A percentile compares a stretch with the other conserved stretches of the same genome.
phyloP scores from a whole-genome alignment of 2,797 vertebrate species.

The Telmatherina bonti region DNA sequence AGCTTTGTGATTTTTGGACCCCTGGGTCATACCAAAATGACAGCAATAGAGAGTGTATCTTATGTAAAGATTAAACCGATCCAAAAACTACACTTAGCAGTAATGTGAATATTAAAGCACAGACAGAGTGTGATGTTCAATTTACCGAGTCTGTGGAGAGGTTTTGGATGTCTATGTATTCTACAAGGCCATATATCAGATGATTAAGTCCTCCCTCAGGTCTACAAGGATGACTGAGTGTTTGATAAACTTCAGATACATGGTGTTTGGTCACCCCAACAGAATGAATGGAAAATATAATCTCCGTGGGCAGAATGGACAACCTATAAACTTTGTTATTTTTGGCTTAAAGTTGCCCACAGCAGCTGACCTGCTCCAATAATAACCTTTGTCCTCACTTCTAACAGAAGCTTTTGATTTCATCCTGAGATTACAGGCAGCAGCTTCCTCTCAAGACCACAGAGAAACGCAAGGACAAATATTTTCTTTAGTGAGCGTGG shows the following conservation, averaged over 20 bases:
- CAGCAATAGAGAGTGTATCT: conserved; percentile 63
- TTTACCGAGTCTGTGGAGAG: conserved; percentile 45
- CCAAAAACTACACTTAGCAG: conserved; percentile 68
- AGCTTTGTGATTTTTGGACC: conserved; percentile 54
- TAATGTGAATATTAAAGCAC: conserved; percentile 60
- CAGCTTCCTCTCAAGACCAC: conserved; percentile 44
- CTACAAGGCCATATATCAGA: conserved; percentile 71
- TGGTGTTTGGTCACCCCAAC: conserved; percentile 76
- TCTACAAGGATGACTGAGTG: conserved; percentile 81
- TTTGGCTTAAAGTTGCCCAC: conserved; percentile 76
- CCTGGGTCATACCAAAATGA: conserved; percentile 57
- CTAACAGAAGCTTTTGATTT: conserved; percentile 69
- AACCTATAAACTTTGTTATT: conserved; percentile 79
- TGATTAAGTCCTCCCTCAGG: conserved; percentile 73
- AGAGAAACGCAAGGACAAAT: conserved; percentile 58
- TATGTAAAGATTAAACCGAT: conserved; percentile 59
- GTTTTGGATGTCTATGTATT: conserved; percentile 48
- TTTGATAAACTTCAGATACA: conserved; percentile 84
- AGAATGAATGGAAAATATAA: conserved; percentile 84
- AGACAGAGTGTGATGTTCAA: conserved; percentile 43
- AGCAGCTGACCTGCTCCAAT: conserved; percentile 71
- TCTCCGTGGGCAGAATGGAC: conserved; percentile 73
- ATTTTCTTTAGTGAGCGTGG: conserved; percentile 62
- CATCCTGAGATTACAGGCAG: conserved; percentile 44
- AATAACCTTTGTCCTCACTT: conserved; percentile 75